phyloP scores from a whole-genome alignment of 2,797 vertebrate genomes.

The Adrianichthys oophorus region DNA sequence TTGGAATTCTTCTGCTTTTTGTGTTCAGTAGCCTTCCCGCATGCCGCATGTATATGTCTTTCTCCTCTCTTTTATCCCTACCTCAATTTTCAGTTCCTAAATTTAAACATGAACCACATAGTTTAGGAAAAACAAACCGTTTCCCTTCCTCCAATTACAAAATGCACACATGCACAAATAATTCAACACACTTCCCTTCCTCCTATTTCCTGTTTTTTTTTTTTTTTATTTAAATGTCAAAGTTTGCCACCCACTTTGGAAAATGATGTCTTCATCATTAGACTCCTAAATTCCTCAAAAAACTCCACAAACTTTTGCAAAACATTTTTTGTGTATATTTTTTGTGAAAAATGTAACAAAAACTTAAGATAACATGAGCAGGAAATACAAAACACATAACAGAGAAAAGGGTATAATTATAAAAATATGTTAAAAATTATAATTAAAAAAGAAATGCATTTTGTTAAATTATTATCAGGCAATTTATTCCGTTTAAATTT shows the following conservation, averaged over 20 bases:
- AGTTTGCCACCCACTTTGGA: slow-evolving; percentile 56
- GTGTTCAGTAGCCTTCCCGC: slow-evolving; percentile 24
- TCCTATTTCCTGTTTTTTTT: slow-evolving; percentile 19
- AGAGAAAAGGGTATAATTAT: background rate
- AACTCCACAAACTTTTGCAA: slow-evolving; percentile 25
- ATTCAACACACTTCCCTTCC: slow-evolving; percentile 19
- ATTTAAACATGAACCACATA: slow-evolving; percentile 71
- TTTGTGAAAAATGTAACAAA: background rate
- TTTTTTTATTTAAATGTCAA: slow-evolving; percentile 53
- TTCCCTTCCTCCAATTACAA: slow-evolving; percentile 25
- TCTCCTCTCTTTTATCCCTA: slow-evolving; percentile 23
- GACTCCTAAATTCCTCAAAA: slow-evolving; percentile 21
- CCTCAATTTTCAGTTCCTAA: slow-evolving; percentile 78
- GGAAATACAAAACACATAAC: slow-evolving; percentile 4
- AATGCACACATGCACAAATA: slow-evolving; percentile 20
- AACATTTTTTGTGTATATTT: background rate
- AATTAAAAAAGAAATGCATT: too few species aligned
- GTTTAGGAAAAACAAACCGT: slow-evolving; percentile 68
- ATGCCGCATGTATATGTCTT: slow-evolving; percentile 33
- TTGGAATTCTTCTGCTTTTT: slow-evolving; percentile 50
- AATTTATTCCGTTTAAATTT: too few species aligned
- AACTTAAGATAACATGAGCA: background rate
- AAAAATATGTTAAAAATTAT: too few species aligned
- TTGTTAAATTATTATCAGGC: too few species aligned
- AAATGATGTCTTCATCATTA: slow-evolving; percentile 50